phyloP scores from a whole-genome alignment of 2,113 vertebrate species.

The Lampris incognitus region DNA sequence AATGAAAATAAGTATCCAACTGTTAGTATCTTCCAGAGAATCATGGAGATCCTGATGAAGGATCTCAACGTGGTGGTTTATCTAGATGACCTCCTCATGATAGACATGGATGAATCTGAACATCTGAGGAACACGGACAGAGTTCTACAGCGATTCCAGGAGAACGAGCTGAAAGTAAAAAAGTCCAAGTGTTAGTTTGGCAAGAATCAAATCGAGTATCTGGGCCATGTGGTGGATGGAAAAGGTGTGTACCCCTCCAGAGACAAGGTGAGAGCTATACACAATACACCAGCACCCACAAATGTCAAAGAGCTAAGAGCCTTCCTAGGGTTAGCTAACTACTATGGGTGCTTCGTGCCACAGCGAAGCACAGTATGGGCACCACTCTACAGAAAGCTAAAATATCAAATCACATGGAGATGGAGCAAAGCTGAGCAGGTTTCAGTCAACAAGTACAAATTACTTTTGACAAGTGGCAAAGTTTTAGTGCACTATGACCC shows the following conservation, averaged over 20 bases:
- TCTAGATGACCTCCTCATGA: conserved; percentile 22
- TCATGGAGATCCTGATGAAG: conserved; percentile 36
- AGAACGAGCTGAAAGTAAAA: conserved; percentile 2
- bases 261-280: conserved; percentile 1
- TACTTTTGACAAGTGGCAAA: conserved; percentile 22
- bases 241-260: conserved; percentile 25
- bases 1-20: too few species aligned
- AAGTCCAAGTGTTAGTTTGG: conserved; percentile 32
- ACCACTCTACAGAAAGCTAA: conserved; percentile 9
- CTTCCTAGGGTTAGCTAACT: conserved; percentile 31
- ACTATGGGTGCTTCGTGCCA: conserved; percentile 18
- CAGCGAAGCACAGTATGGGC: conserved; percentile 12
- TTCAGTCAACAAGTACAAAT: conserved; percentile 24
- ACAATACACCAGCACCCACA: conserved; percentile 14
- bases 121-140: conserved; percentile 23
- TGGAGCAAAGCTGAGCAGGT: conserved; percentile 7
- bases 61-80: conserved; percentile 20
- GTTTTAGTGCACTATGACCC: conserved; percentile 22
- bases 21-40: conserved; percentile 21
- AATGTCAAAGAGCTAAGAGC: conserved; percentile 12
- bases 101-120: conserved; percentile 1
- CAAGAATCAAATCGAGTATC: conserved; percentile 16
- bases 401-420: conserved; percentile 6
- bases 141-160: conserved; percentile 11
- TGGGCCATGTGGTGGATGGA: conserved; percentile 23